Conservation (phyloP, 2,113 vertebrate genomes). For the Hippocampus abdominalis region DNA sequence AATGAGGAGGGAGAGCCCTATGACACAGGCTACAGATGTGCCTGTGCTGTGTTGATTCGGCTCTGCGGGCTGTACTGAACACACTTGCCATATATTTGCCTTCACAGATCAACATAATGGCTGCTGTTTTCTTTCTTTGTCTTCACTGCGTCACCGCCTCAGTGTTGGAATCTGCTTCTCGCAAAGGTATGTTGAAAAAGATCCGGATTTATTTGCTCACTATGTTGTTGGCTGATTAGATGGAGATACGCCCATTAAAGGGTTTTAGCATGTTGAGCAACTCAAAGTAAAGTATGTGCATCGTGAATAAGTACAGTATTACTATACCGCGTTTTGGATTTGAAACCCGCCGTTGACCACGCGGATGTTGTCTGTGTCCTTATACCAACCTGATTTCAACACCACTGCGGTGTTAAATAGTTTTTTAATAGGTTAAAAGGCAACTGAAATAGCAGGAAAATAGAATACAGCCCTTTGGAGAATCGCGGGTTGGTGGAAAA, state of each 20-base stretch:
- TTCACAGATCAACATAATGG: constrained; percentile 47
- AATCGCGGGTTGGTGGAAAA: constrained; percentile 1
- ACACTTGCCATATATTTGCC: constrained; percentile 25
- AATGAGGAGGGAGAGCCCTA: background rate
- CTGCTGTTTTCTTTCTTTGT: constrained; percentile 29
- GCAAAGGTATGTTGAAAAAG: constrained; percentile 34
- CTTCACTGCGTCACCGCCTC: constrained; percentile 15
- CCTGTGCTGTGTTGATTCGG: constrained; percentile 20
- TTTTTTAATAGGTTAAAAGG: background rate
- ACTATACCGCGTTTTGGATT: background rate
- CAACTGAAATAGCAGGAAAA: background rate
- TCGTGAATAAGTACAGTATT: background rate
- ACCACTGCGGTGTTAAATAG: background rate
- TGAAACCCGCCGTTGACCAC: background rate
- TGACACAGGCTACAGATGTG: constrained; percentile 35
- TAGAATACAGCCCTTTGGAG: background rate
- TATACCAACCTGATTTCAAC: background rate
- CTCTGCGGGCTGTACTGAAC: constrained; percentile 15
- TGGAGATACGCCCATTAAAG: background rate
- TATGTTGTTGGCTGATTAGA: background rate
- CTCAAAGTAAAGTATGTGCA: background rate
- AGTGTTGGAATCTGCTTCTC: constrained; percentile 17
- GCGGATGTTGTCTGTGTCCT: background rate
- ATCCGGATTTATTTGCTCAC: background rate
- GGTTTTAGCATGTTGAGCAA: background rate